Conservation (phyloP, 2,888 invertebrate species). For the Eupithecia dodoneata region DNA sequence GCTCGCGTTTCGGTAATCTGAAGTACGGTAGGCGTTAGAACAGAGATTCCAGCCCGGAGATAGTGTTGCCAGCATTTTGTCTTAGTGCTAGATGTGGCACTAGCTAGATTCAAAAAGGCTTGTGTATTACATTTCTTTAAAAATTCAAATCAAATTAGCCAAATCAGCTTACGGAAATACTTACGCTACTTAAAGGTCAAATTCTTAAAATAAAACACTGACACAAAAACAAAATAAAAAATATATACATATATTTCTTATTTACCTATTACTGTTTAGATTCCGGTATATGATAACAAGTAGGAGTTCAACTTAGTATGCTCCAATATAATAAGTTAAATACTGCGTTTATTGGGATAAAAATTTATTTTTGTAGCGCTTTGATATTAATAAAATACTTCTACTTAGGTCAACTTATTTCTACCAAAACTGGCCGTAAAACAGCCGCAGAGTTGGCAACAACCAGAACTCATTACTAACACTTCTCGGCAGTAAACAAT, state of each 20-base stretch:
- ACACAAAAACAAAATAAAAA: no score
- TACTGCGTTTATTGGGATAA: no score
- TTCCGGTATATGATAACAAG: not conserved
- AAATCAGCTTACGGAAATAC: not conserved
- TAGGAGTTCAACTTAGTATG: not conserved
- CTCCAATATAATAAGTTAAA: not conserved
- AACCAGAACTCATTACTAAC: conserved; percentile 54
- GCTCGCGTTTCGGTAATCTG: conserved; percentile 45
- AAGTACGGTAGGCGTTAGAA: conserved; percentile 45
- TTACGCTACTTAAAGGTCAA: no score
- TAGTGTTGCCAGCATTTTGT: conserved; percentile 30
- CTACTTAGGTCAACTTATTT: not conserved
- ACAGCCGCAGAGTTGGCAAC: conserved; percentile 21
- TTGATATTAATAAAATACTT: not conserved
- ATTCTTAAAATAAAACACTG: no score
- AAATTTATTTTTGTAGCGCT: not conserved
- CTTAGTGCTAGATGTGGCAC: conserved; percentile 7
- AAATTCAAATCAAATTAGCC: no score
- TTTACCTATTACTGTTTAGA: not conserved
- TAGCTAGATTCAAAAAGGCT: not conserved
- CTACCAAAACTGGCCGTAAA: not conserved
- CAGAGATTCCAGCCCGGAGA: conserved; percentile 49
- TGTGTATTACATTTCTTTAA: not conserved
- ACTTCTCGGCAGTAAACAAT: conserved; percentile 64
- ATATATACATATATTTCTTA: not conserved